Evolutionary conservation across 1,140 invertebrate genomes (phyloP), one percentile per base, ranked within the genome.

Genomic region (Pogonomyrmex californicus): DNA sequence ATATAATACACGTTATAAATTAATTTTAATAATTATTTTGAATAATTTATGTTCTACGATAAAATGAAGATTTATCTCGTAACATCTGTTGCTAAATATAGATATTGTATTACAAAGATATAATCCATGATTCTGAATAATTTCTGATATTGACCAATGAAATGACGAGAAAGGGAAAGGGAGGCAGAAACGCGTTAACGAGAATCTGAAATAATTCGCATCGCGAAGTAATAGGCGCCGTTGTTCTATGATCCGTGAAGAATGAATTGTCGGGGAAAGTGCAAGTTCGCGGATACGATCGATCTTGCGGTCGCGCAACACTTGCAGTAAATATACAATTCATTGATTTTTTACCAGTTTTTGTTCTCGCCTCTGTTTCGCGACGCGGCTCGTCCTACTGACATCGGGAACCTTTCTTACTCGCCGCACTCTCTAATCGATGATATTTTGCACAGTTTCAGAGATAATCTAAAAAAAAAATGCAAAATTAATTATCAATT

Each of bases 191-290:
- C n/a, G 30, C 38, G 36, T 81, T 81, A 83, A 83, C 30, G 4
- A 65, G 63, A 76, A 70, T 70, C n/a, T 9, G 33, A 79, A 81
- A 62, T 23, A 60, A 79, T 66, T 38, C 51, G 23, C 51, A 41
- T 82, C 10, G 30, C 36, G 66, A n/a, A 38, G 41, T 44, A n/a
- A 78, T 38, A 73, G 73, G 56, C 54, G 51, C 38, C 65, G 63
- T 66, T 66, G 56, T 33, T 86, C 83, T 41, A 17, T 63, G 77
- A 88, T 86, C 68, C 83, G 78, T 89, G 71, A 44, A 86, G 63
- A 86, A 47, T 38, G 85, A 90, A 88, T 86, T 60, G 23, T 63
- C 49, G 51, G 76, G 70, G 86, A 82, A 90, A 89, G 86, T 89
- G 68, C 36, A 71, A 87, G 77, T 66, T 75, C 23, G 49, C 33